Percentiles rank a stretch among this genome's conserved stretches.
Evolutionary conservation across 2,113 vertebrate genomes (phyloP).

Genomic region (Chascanopsetta lugubris): DNA sequence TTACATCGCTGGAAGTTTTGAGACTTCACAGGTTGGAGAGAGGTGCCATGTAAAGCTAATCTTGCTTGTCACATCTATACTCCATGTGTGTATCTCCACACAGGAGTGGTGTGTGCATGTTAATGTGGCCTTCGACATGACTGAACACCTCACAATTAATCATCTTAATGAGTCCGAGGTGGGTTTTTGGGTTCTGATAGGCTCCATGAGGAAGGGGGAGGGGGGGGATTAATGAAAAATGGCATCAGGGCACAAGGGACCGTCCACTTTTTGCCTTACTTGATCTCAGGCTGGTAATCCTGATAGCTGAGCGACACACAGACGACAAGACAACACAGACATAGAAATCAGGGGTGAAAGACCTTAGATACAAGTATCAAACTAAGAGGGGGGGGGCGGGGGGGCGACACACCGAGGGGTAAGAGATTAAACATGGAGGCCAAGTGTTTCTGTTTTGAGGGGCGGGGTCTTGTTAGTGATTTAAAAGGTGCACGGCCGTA

Average conservation of each 20-base stretch:
- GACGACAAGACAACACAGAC: constrained; percentile 65
- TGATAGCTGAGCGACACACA: constrained; percentile 91
- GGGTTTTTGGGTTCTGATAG: constrained; percentile 65
- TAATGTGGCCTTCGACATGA: constrained; percentile 60
- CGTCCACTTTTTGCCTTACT: constrained; percentile 92
- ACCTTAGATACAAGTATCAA: constrained; percentile 59
- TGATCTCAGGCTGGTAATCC: constrained; percentile 96
- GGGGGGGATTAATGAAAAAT: constrained; percentile 77
- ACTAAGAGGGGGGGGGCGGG: constrained; percentile 24
- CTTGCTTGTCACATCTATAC: constrained; percentile 50
- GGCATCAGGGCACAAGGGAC: constrained; percentile 54
- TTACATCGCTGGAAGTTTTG: constrained; percentile 15
- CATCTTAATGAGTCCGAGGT: constrained; percentile 62
- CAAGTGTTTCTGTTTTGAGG: not conserved
- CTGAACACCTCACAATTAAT: constrained; percentile 53
- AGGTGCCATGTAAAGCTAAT: constrained; percentile 57
- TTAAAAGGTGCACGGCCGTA: constrained; percentile 41
- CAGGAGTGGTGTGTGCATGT: constrained; percentile 45
- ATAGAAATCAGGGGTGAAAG: constrained; percentile 42
- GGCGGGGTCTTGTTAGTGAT: constrained; percentile 36
- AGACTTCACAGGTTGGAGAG: constrained; percentile 29
- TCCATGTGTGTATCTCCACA: constrained; percentile 51
- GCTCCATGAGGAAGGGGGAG: constrained; percentile 70
- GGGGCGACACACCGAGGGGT: not conserved
- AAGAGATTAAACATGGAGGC: constrained; percentile 18